A percentile compares a stretch with the other conserved stretches of the same genome.
These are phyloP conservation scores for Clamator glandarius DNA, from an alignment of 2,797 vertebrate genomes.

Conservation along the genomic window DNA sequence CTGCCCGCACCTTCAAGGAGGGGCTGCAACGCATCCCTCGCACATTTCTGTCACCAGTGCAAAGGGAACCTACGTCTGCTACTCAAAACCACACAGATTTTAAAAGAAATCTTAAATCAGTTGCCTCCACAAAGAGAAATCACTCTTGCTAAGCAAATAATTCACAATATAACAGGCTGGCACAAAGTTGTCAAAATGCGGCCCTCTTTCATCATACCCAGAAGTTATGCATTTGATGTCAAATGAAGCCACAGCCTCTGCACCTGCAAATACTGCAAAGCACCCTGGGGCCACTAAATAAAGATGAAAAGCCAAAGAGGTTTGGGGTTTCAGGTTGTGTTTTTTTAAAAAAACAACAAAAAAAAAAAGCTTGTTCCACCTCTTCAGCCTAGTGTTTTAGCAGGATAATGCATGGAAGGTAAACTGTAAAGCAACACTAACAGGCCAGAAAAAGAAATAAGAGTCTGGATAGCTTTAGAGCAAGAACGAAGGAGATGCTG, in stretches of 20 bases:
- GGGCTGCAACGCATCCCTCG: slow-evolving; percentile 66
- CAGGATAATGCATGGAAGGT: slow-evolving; percentile 70
- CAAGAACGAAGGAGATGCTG: slow-evolving; percentile 47
- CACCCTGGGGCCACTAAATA: slow-evolving; percentile 65
- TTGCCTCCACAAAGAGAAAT: slow-evolving; percentile 76
- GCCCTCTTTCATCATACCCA: slow-evolving; percentile 50
- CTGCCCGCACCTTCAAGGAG: slow-evolving; percentile 27
- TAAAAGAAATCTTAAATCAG: slow-evolving; percentile 65
- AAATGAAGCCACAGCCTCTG: slow-evolving; percentile 54
- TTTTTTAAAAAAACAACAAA: neutral
- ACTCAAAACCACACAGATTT: slow-evolving; percentile 76
- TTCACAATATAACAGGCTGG: slow-evolving; percentile 54
- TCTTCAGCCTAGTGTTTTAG: slow-evolving; percentile 66
- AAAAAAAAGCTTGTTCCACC: slow-evolving; percentile 1
- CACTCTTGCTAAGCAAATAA: slow-evolving; percentile 64
- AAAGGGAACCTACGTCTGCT: slow-evolving; percentile 77
- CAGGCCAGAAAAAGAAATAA: slow-evolving; percentile 37
- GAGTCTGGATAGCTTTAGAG: slow-evolving; percentile 37
- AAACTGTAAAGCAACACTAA: slow-evolving; percentile 60
- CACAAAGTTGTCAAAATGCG: slow-evolving; percentile 47
- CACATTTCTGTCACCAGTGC: slow-evolving; percentile 79
- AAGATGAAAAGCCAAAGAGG: slow-evolving; percentile 45
- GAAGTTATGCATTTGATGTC: slow-evolving; percentile 56
- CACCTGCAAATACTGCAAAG: slow-evolving; percentile 58
- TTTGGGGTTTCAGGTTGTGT: neutral